Conservation (phyloP, 2,888 invertebrate genomes). For the Marronus borbonicus region DNA sequence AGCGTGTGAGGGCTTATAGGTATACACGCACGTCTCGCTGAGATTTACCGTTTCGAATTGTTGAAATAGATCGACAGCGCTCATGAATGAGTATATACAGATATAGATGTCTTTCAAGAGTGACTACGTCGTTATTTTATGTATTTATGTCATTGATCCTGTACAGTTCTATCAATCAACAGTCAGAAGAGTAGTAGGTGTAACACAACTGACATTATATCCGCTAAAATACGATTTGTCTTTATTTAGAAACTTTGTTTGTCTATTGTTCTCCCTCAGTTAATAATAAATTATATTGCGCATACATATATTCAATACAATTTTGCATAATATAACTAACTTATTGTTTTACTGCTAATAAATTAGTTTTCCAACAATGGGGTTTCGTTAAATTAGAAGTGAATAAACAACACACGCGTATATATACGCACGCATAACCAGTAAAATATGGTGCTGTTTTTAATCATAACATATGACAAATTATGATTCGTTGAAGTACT, state of each 20-base stretch:
- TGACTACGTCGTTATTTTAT: conserved; percentile 28
- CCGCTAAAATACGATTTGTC: conserved; percentile 38
- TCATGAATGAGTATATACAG: conserved; percentile 31
- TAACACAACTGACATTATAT: conserved; percentile 18
- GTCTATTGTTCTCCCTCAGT: conserved; percentile 29
- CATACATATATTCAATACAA: conserved; percentile 1
- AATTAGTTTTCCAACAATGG: neutral
- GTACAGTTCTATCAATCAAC: conserved; percentile 30
- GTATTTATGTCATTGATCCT: conserved; percentile 39
- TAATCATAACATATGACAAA: too few species aligned
- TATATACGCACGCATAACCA: neutral
- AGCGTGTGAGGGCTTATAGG: conserved; percentile 1
- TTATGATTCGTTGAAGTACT: too few species aligned
- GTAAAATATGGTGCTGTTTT: too few species aligned
- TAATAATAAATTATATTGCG: conserved; percentile 32
- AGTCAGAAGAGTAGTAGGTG: conserved; percentile 31
- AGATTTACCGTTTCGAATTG: conserved; percentile 22
- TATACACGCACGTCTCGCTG: neutral
- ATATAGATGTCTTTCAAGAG: conserved; percentile 41
- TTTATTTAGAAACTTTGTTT: conserved; percentile 34
- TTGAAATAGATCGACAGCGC: conserved; percentile 34
- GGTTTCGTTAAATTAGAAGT: neutral
- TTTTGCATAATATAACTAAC: conserved; percentile 25
- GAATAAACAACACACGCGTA: neutral
- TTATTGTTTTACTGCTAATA: conserved; percentile 12